Conservation (phyloP, 2,888 invertebrate species). For the Blastobasis adustella region DNA sequence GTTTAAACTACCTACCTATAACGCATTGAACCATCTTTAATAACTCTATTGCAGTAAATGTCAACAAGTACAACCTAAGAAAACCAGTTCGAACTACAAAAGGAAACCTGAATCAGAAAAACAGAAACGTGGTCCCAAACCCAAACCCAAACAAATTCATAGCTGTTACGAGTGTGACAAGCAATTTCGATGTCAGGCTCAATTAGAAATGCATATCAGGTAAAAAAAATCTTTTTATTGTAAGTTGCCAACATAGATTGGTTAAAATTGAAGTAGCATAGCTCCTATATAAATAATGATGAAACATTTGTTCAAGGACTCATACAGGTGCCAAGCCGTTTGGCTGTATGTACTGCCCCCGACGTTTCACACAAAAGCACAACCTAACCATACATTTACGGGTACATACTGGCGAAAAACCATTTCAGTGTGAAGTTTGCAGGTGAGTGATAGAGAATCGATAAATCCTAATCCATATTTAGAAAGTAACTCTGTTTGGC, state of each 20-base stretch:
- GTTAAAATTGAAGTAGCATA: too few relatives aligned
- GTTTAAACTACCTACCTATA: slow-evolving; percentile 18
- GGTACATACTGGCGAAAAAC: slow-evolving; percentile 75
- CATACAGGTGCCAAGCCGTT: slow-evolving; percentile 77
- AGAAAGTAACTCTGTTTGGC: too few relatives aligned
- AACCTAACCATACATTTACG: slow-evolving; percentile 76
- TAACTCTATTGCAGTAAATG: slow-evolving; percentile 44
- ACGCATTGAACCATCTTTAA: slow-evolving; percentile 1
- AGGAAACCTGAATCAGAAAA: slow-evolving; percentile 73
- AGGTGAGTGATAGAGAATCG: slow-evolving; percentile 34
- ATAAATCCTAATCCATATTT: too few relatives aligned
- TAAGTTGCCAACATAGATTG: too few relatives aligned
- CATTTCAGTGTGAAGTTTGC: slow-evolving; percentile 78
- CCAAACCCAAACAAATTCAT: slow-evolving; percentile 72
- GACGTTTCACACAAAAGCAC: slow-evolving; percentile 76
- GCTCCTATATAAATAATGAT: too few relatives aligned
- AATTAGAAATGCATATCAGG: slow-evolving; percentile 76
- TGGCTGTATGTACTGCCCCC: slow-evolving; percentile 70
- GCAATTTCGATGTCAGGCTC: slow-evolving; percentile 76
- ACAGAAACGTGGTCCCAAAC: slow-evolving; percentile 76
- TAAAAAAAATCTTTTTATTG: slow-evolving; percentile 17
- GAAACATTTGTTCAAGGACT: slow-evolving; percentile 42
- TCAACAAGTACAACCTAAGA: slow-evolving; percentile 35
- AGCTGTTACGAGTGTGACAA: slow-evolving; percentile 76
- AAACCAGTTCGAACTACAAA: slow-evolving; percentile 60